Conservation (phyloP, 2,888 invertebrate genomes). For the Vesta saturnalis region DNA sequence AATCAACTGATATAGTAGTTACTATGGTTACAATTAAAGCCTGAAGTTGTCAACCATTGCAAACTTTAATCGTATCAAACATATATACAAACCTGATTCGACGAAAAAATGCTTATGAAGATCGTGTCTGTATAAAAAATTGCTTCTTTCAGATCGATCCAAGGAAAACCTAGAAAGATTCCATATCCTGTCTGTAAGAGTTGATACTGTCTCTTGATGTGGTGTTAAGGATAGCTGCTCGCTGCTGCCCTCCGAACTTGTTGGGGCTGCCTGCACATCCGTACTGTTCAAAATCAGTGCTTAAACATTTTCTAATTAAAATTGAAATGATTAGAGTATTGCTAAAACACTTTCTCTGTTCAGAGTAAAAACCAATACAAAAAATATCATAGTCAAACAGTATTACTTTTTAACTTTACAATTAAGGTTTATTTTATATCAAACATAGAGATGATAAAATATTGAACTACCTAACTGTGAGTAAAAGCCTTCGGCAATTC, state of each 20-base stretch:
- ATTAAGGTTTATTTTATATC: no score
- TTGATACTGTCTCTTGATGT: slow-evolving; percentile 49
- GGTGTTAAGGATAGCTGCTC: slow-evolving; percentile 29
- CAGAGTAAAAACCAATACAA: no score
- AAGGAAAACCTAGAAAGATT: slow-evolving; percentile 57
- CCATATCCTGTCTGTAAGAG: slow-evolving; percentile 58
- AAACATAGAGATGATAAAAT: no score
- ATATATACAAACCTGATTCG: slow-evolving; percentile 49
- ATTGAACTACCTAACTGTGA: no score
- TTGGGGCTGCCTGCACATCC: slow-evolving; percentile 34
- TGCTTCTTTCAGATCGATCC: slow-evolving; percentile 56
- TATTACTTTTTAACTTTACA: no score
- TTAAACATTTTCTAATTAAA: not conserved
- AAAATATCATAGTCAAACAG: no score
- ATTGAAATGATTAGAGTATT: not conserved
- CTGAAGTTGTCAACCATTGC: slow-evolving; percentile 26
- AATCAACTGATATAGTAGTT: slow-evolving; percentile 46
- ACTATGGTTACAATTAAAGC: slow-evolving; percentile 42
- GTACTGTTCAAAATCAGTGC: slow-evolving; percentile 23
- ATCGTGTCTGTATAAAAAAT: slow-evolving; percentile 58
- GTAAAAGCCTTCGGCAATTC: no score
- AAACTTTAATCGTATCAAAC: slow-evolving; percentile 19
- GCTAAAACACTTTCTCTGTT: no score
- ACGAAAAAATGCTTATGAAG: slow-evolving; percentile 57
- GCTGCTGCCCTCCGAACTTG: slow-evolving; percentile 24